These are phyloP conservation scores for Exocentrus adspersus DNA, from an alignment of 2,888 invertebrate species.

Conservation along the genomic window DNA sequence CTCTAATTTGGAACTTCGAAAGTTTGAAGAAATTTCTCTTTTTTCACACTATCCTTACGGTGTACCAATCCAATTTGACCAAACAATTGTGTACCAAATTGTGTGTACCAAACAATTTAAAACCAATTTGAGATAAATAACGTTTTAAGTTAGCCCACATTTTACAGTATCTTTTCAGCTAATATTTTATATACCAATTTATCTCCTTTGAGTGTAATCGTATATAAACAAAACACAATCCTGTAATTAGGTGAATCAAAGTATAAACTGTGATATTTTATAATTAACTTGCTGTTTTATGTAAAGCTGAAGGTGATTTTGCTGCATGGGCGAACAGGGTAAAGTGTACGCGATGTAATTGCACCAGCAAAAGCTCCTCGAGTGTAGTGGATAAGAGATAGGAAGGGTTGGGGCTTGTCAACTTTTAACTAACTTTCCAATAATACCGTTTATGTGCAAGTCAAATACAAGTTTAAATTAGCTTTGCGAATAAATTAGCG, in stretches of 20 bases:
- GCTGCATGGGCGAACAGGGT: slow-evolving; percentile 48
- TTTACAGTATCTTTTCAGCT: no score
- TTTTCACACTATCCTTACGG: no score
- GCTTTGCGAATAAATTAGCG: slow-evolving; percentile 65
- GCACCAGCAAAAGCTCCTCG: slow-evolving; percentile 41
- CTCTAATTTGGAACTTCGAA: no score
- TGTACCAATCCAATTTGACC: no score
- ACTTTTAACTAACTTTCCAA: slow-evolving; percentile 64
- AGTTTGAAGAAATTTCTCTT: no score
- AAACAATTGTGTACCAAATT: no score
- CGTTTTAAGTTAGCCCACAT: no score
- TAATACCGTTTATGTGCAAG: slow-evolving; percentile 65
- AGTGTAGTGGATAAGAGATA: slow-evolving; percentile 33
- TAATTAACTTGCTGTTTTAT: slow-evolving; percentile 34
- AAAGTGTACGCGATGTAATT: slow-evolving; percentile 50
- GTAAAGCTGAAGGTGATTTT: slow-evolving; percentile 34
- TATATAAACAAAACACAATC: no score
- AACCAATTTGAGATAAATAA: no score
- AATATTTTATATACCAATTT: no score
- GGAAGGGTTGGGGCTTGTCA: slow-evolving; percentile 57
- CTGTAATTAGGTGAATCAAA: slow-evolving; percentile 15
- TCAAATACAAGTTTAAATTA: slow-evolving; percentile 66
- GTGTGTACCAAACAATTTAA: no score
- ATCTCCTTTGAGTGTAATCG: no score
- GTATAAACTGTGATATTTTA: slow-evolving; percentile 25